Base-by-base conservation (phyloP, 2,888 invertebrate species). In the Epiblema foenella region DNA sequence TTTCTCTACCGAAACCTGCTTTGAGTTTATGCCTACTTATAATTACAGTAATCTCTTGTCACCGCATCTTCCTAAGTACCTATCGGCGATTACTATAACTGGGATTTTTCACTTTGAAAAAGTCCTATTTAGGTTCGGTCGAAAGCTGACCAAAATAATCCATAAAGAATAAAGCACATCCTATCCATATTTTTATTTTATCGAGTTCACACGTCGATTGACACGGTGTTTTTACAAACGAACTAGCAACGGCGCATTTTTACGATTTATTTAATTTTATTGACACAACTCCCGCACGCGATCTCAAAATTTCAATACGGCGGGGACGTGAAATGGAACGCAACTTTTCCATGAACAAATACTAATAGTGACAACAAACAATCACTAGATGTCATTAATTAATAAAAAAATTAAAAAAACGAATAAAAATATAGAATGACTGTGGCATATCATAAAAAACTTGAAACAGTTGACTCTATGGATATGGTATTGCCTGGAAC, bases 221-320 rank as follows among this genome's bases (percentile, higher is more conserved):
- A 63, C 63, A 63, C 29, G 15, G 52, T 15, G 42, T 59, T 59
- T 63, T 51, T 63, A 63, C 69, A 70, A 70, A 65, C 51, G 52
- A 37, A 59, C 52, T 65, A 65, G 59, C 69, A 46, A 51, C 51
- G 51, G 52, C 59, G 20, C 59, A 65, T 63, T 37, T 52, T 20
- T 52, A 57, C 42, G 51, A 58, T 65, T 66, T 60, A 66, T 66
- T 70, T 56, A 65, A 66, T 65, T 64, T 54, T 71, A 71, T 71
- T 71, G 66, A 71, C 66, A 60, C 65, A 42, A 54, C 59, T 49
- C 54, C 29, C 33, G 70, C 70, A 71, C 65, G 70, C 66, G 33
- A 66, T 56, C 51, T 42, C 39, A 5, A 42, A 49, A 39, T n/a
- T n/a, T n/a, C 62, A 20, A 9, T 20, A n/a, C n/a, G 49, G 46